Percentiles rank a stretch among this genome's conserved stretches.
These are phyloP conservation scores for Struthidea cinerea DNA, from an alignment of 2,113 vertebrate species.

Conservation along the genomic window DNA sequence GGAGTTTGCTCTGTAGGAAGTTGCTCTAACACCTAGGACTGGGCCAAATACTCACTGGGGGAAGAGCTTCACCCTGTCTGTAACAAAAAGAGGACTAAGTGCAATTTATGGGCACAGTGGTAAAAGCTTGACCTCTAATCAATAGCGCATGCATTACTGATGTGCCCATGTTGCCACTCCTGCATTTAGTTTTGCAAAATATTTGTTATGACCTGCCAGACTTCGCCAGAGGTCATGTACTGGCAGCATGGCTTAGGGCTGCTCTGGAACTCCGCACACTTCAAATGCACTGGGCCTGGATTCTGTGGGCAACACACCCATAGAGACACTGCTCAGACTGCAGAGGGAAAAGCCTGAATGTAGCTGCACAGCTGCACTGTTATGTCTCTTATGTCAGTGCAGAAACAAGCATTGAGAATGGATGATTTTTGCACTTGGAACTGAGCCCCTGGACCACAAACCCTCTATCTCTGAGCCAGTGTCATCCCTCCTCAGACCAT, in stretches of 20 bases:
- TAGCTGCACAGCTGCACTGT: background rate
- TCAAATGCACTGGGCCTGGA: background rate
- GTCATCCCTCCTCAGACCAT: background rate
- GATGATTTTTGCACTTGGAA: background rate
- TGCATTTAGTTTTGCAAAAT: background rate
- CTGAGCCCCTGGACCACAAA: background rate
- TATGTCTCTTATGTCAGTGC: background rate
- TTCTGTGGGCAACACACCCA: background rate
- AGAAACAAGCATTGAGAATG: background rate
- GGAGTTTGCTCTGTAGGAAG: background rate
- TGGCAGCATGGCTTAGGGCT: background rate
- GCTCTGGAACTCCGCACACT: background rate
- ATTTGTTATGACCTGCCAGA: background rate
- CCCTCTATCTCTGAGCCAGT: background rate
- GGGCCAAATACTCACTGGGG: background rate
- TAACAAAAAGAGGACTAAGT: background rate
- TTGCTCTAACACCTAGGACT: background rate
- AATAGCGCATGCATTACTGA: background rate
- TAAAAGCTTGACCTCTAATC: background rate
- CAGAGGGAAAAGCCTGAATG: background rate
- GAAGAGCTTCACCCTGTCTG: background rate
- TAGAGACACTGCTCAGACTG: background rate
- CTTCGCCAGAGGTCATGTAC: background rate
- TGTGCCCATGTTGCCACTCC: background rate
- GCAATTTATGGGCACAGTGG: background rate